Base-by-base conservation (phyloP, 23 tunicate genomes). In the Styela plicata region DNA sequence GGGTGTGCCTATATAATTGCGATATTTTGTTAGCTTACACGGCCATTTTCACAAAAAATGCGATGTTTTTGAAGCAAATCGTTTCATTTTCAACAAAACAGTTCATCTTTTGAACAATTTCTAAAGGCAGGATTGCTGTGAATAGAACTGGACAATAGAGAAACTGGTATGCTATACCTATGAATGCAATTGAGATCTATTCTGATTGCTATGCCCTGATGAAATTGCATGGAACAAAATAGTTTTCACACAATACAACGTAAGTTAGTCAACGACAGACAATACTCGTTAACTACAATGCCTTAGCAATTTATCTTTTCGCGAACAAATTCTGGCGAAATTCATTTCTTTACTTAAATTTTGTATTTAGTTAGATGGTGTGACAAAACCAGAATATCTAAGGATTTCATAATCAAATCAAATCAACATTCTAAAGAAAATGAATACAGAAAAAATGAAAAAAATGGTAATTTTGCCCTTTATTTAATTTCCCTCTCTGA, bases 201-300 rank as follows among this genome's bases (percentile, higher is more conserved):
- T 76, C 21, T 76, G 66, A 76, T 33, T 36, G 81, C 66, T 53
- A 76, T 76, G 81, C 81, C 81, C 81, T 76, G 24, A 36, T 76
- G 81, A 76, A 76, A 76, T 44, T 76, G 81, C 81, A 76, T 76
- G 81, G 81, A 76, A 67, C 71, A 67, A 67, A 67, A 67, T 16
- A 29, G 31, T 16, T 27, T 16, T 17, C 71, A 16, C 31, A 67
- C 71, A 67, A 67, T 67, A 22, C 22, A 22, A 67, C 22, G 18
- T 67, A 29, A 16, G 71, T 67, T 27, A 25, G 31, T 67, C n/a
- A 67, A 25, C 71, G 71, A 67, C 71, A 29, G 71, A 29, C 31
- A 67, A 25, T 67, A 67, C 22, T 22, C n/a, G 24, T 22, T 67
- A 67, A 67, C 57, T 7, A 44, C 57, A 44, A 44, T 44, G 57